Conservation (phyloP, 1,140 invertebrate species). For the Ips nitidus region DNA sequence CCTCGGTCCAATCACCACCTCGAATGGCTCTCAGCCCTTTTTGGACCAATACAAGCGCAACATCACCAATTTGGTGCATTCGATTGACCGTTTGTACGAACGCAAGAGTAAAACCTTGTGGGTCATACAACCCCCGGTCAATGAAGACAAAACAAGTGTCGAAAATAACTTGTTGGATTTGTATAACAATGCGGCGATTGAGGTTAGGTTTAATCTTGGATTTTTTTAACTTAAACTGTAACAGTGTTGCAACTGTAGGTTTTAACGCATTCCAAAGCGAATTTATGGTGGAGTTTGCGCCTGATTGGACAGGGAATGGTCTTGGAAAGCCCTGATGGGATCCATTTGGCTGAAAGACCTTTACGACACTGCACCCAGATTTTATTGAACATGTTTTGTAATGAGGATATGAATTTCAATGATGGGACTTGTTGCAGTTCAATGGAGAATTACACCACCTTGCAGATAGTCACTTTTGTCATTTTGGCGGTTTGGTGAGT, state of each 20-base stretch:
- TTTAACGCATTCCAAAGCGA: conserved; percentile 67
- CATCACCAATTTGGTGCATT: conserved; percentile 71
- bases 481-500: conserved; percentile 79
- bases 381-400: conserved; percentile 94
- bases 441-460: conserved; percentile 81
- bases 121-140: conserved; percentile 87
- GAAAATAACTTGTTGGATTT: conserved; percentile 82
- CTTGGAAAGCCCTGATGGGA: conserved; percentile 70
- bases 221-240: not conserved
- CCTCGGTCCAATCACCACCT: conserved; percentile 70
- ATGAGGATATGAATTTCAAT: conserved; percentile 97
- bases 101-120: conserved; percentile 77
- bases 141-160: conserved; percentile 66
- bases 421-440: conserved; percentile 95
- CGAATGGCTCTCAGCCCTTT: conserved; percentile 75
- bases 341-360: conserved; percentile 60
- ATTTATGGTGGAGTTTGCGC: conserved; percentile 83
- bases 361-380: conserved; percentile 79
- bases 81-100: conserved; percentile 68
- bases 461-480: conserved; percentile 84
- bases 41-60: conserved; percentile 76
- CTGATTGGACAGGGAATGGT: conserved; percentile 78
- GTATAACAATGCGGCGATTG: conserved; percentile 78
- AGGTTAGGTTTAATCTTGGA: conserved; percentile 55
- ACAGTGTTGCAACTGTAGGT: conserved; percentile 13